Conservation (phyloP, 1,140 invertebrate species). For the Drosophila pandora region DNA sequence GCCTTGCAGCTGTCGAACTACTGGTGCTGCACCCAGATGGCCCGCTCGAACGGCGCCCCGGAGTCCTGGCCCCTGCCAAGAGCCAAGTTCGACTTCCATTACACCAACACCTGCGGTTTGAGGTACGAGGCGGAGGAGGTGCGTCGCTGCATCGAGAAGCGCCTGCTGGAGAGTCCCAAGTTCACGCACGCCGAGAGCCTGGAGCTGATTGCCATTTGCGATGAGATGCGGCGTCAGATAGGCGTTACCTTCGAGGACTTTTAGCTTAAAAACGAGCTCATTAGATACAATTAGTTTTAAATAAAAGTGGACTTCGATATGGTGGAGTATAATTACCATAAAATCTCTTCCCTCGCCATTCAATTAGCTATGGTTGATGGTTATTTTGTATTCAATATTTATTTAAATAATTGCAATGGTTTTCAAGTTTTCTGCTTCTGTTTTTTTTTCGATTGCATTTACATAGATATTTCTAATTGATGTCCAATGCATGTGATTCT, state of each 20-base stretch:
- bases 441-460: slow-evolving; percentile 33
- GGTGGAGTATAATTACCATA: too few relatives aligned
- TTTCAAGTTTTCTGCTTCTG: slow-evolving; percentile 38
- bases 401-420: slow-evolving; percentile 77
- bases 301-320: background rate
- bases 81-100: slow-evolving; percentile 85
- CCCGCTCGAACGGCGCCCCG: slow-evolving; percentile 73
- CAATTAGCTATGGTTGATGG: background rate
- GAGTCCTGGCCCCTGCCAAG: slow-evolving; percentile 85
- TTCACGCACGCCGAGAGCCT: slow-evolving; percentile 86
- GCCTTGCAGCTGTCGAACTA: slow-evolving; percentile 79
- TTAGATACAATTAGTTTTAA: background rate
- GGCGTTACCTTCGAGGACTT: slow-evolving; percentile 85
- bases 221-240: slow-evolving; percentile 87
- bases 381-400: slow-evolving; percentile 75
- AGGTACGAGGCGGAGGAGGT: slow-evolving; percentile 90
- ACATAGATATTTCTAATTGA: slow-evolving; percentile 43
- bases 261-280: background rate
- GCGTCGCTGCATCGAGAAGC: slow-evolving; percentile 87
- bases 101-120: slow-evolving; percentile 88
- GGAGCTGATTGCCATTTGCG: slow-evolving; percentile 86
- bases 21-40: slow-evolving; percentile 82
- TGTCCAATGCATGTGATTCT: slow-evolving; percentile 24
- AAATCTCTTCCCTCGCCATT: background rate
- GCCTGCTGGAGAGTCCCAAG: slow-evolving; percentile 86